Percentiles rank a stretch among this genome's conserved stretches.
These are phyloP conservation scores for Euphonia xanthogaster DNA, from an alignment of 2,797 vertebrate species.

Conservation along the genomic window DNA sequence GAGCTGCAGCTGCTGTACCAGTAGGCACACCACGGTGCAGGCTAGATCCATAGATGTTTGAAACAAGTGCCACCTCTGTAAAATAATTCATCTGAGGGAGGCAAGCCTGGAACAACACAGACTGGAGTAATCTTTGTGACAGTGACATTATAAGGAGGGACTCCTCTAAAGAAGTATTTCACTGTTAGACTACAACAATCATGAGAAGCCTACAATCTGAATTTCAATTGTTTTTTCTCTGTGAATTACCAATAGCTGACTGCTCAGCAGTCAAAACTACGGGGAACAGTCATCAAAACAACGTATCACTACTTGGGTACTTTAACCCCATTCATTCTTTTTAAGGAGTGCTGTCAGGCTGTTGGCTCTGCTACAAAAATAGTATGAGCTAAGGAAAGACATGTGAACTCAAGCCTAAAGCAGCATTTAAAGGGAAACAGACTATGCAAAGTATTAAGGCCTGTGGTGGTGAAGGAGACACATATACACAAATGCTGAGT, in stretches of 20 bases:
- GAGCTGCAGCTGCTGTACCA: slow-evolving; percentile 13
- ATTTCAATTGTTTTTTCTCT: background rate
- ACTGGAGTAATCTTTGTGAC: background rate
- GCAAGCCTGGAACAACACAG: background rate
- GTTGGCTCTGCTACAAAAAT: slow-evolving; percentile 57
- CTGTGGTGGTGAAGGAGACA: slow-evolving; percentile 27
- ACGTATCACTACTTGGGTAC: background rate
- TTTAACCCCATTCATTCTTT: slow-evolving; percentile 48
- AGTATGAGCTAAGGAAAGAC: slow-evolving; percentile 54
- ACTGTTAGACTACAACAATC: background rate
- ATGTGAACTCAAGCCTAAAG: slow-evolving; percentile 59
- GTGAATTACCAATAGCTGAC: slow-evolving; percentile 1
- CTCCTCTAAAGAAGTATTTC: background rate
- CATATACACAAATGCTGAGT: background rate
- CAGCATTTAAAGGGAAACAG: slow-evolving; percentile 59
- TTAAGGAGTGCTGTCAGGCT: slow-evolving; percentile 48
- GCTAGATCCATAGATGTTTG: background rate
- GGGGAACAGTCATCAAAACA: slow-evolving; percentile 26
- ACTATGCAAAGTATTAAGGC: slow-evolving; percentile 15
- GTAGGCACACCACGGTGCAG: background rate
- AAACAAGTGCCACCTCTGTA: background rate
- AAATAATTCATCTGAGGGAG: background rate
- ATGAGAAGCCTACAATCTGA: background rate
- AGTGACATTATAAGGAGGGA: background rate
- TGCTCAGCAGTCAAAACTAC: slow-evolving; percentile 35